These are phyloP conservation scores for Amblyopsis hoosieri DNA, from an alignment of 2,797 vertebrate genomes.

Conservation along the genomic window DNA sequence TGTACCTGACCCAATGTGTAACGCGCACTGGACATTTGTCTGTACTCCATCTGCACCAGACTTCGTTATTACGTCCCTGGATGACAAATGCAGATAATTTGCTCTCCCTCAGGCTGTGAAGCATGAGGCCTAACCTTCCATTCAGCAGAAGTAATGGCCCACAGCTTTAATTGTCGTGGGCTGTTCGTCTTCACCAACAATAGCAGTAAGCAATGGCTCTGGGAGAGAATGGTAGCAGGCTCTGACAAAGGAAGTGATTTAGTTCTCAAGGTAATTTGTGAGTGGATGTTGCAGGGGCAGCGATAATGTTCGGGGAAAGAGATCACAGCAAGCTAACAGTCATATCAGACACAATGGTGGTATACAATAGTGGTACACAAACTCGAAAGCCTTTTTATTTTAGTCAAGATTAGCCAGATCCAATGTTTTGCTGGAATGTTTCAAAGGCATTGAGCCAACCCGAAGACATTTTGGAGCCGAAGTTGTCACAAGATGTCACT, in stretches of 20 bases:
- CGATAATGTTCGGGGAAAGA: constrained; percentile 62
- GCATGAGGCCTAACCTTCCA: constrained; percentile 71
- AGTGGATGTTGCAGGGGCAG: constrained; percentile 58
- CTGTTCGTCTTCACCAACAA: constrained; percentile 84
- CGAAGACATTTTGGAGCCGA: constrained; percentile 25
- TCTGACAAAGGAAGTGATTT: constrained; percentile 79
- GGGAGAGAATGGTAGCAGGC: constrained; percentile 70
- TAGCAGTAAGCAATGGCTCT: constrained; percentile 74
- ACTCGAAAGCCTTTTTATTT: constrained; percentile 22
- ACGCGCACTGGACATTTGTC: constrained; percentile 45
- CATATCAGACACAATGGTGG: constrained; percentile 21
- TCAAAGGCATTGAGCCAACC: constrained; percentile 41
- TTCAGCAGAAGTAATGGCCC: constrained; percentile 80
- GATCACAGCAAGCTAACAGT: constrained; percentile 59
- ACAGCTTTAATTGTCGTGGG: constrained; percentile 81
- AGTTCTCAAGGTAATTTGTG: constrained; percentile 66
- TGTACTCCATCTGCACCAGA: constrained; percentile 54
- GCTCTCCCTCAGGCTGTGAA: constrained; percentile 70
- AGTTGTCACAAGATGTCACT: constrained; percentile 20
- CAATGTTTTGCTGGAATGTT: constrained; percentile 38
- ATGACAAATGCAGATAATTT: constrained; percentile 67
- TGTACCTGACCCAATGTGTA: constrained; percentile 33
- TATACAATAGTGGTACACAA: constrained; percentile 47
- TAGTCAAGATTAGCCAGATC: constrained; percentile 46
- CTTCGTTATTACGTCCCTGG: constrained; percentile 60